phyloP scores from a whole-genome alignment of 1,140 invertebrate species.

The Drosophila arawakana region DNA sequence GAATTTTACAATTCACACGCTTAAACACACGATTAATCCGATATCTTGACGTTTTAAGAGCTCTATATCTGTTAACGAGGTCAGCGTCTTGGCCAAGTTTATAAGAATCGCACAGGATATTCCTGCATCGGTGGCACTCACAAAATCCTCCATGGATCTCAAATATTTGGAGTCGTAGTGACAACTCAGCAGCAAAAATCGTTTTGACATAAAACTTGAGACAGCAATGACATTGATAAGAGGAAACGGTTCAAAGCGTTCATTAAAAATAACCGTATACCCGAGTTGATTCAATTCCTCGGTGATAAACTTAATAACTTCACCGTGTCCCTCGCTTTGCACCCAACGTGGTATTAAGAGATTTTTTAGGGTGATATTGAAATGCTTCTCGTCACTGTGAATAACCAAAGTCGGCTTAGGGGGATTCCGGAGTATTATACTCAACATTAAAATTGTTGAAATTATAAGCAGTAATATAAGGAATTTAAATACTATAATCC shows the following conservation, averaged over 20 bases:
- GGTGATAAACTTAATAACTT: constrained; percentile 88
- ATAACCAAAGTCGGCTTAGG: not conserved
- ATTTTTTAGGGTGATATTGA: constrained; percentile 87
- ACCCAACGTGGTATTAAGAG: constrained; percentile 90
- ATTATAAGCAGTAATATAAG: not conserved
- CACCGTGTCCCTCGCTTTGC: constrained; percentile 87
- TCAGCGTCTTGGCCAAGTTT: constrained; percentile 20
- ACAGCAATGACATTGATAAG: constrained; percentile 25
- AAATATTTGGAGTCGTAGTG: constrained; percentile 35
- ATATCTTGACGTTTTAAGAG: constrained; percentile 1
- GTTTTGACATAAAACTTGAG: constrained; percentile 5
- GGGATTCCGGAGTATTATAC: not conserved
- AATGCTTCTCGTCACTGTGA: constrained; percentile 85
- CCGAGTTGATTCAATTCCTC: constrained; percentile 6
- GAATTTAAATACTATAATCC: not conserved
- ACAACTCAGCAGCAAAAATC: constrained; percentile 33
- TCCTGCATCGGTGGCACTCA: constrained; percentile 27
- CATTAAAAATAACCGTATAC: not conserved
- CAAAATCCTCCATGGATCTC: not conserved
- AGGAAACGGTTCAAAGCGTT: not conserved
- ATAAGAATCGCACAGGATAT: constrained; percentile 34
- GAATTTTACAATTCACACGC: not conserved
- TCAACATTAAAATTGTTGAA: not conserved
- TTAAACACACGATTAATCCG: constrained; percentile 25
- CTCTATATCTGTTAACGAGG: not conserved